These are phyloP conservation scores for Acanthosepion lycidas DNA, from an alignment of 2,888 invertebrate species.

Conservation along the genomic window DNA sequence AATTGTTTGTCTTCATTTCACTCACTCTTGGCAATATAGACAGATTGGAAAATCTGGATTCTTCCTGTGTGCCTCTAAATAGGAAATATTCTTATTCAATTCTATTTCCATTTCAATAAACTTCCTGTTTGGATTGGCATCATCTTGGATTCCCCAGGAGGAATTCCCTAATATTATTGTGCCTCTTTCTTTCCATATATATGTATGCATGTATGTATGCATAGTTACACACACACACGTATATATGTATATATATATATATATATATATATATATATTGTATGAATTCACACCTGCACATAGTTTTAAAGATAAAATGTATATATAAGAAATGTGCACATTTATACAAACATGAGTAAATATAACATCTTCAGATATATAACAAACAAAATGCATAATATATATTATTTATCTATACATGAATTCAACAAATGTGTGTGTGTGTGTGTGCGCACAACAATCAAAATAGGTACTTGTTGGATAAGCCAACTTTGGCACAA, in stretches of 20 bases:
- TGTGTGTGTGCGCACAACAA: too few species aligned
- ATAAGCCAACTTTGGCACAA: too few species aligned
- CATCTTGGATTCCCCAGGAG: neutral
- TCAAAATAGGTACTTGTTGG: too few species aligned
- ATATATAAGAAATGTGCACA: too few species aligned
- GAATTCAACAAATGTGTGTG: too few species aligned
- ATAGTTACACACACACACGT: neutral
- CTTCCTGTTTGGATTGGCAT: neutral
- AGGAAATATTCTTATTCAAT: neutral
- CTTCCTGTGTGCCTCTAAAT: neutral
- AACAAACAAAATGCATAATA: too few species aligned
- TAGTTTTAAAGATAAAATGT: too few species aligned
- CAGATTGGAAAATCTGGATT: neutral
- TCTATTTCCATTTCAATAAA: neutral
- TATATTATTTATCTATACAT: too few species aligned
- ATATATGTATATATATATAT: neutral
- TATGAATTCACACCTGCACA: too few species aligned
- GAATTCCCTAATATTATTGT: neutral
- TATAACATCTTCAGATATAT: too few species aligned
- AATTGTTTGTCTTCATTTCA: neutral
- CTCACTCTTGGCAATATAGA: neutral
- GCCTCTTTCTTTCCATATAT: neutral
- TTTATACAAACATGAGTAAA: neutral
- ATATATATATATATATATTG: too few species aligned
- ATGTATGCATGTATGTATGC: neutral